Base-by-base conservation (phyloP, 2,888 invertebrate species). In the Dichetophora obliterata region DNA sequence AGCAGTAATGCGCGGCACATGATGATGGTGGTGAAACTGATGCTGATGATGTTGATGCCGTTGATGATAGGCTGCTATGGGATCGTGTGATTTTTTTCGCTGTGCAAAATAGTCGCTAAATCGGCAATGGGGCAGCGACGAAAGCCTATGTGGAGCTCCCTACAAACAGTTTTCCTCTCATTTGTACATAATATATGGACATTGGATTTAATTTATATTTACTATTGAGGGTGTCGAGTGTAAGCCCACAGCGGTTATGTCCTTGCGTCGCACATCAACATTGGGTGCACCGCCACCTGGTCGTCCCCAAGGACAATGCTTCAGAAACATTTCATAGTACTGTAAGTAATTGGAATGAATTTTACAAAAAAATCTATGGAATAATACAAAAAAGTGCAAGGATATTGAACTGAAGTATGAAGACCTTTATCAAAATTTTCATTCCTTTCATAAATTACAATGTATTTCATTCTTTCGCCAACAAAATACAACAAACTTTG, bases 281-380 rank as follows among this genome's bases (percentile, higher is more conserved):
- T 93, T 93, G 65, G 94, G 94, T 24, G 94, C 94, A 34, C 94
- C 94, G 68, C 94, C 93, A 3, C 94, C 94, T 11, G 93, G 94
- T 77, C 92, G 91, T 5, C 95, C 95, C 94, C 95, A 95, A 8
- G 95, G 95, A 89, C 93, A 93, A 86, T 94, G 95, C 80, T 92
- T 92, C 78, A 92, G 91, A 89, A 94, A 91, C 90, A 94, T 92
- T 84, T 92, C 92, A 75, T 92, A 92, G 80, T 93, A 89, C 90
- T 89, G 82, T 5, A 31, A 31, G 5, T 31, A 31, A 31, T 31
- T 3, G 31, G 5, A 5, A 31, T 31, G 3, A 31, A 31, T 4
- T 31, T 4, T 4, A 31, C 5, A 31, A 31, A 4, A 31, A 31
- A 31, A 4, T 31, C 5, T 31, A 3, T 31, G 3, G 37, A 3